Evolutionary conservation across 1,140 invertebrate genomes (phyloP).

Genomic region (Maconellicoccus hirsutus): DNA sequence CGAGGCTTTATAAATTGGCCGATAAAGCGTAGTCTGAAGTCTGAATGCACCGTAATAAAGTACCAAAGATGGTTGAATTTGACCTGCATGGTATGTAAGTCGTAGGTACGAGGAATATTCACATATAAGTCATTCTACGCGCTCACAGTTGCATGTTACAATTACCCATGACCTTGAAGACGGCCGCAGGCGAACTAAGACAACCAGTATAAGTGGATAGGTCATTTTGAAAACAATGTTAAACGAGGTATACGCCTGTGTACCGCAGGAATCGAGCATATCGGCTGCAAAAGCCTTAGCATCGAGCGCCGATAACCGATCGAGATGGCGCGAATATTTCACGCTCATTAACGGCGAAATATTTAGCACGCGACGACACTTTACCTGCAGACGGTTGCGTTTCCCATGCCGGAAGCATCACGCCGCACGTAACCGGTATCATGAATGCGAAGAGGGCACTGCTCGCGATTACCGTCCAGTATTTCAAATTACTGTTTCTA

Average conservation of each 20-base stretch:
- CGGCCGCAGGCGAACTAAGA: neutral
- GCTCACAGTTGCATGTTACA: neutral
- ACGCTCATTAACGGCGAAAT: too few relatives aligned
- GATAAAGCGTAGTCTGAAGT: too few relatives aligned
- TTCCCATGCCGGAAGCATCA: slow-evolving; percentile 7
- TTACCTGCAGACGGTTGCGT: neutral
- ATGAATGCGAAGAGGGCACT: slow-evolving; percentile 17
- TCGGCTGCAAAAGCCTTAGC: too few relatives aligned
- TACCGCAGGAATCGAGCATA: too few relatives aligned
- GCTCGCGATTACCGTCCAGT: slow-evolving; percentile 11
- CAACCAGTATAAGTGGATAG: slow-evolving; percentile 3
- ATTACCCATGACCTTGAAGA: neutral
- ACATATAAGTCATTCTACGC: neutral
- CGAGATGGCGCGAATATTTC: too few relatives aligned
- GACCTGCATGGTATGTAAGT: too few relatives aligned
- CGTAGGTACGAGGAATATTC: too few relatives aligned
- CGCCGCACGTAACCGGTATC: neutral
- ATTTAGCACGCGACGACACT: neutral
- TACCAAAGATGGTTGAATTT: too few relatives aligned
- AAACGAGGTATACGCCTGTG: too few relatives aligned
- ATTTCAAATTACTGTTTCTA: neutral
- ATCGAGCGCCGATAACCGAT: too few relatives aligned
- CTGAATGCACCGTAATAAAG: too few relatives aligned
- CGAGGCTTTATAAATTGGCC: too few relatives aligned
- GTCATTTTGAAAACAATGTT: slow-evolving; percentile 7